Evolutionary conservation across 2,797 vertebrate species (phyloP).

Genomic region (Emydoidea blandingii): DNA sequence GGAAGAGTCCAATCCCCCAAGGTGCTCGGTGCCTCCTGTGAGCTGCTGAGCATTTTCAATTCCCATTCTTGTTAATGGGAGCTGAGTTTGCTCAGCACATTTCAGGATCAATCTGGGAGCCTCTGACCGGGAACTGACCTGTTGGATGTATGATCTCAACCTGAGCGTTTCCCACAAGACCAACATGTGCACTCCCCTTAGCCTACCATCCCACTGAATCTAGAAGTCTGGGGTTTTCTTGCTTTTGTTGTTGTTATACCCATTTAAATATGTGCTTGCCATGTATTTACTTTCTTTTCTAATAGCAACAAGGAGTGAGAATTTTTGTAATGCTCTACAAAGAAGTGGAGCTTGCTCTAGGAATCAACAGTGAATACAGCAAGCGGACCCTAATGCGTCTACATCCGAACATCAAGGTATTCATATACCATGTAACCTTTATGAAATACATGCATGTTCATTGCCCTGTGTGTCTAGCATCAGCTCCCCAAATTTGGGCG

Average conservation of each 20-base stretch:
- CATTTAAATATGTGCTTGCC: not conserved
- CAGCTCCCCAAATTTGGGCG: accelerated
- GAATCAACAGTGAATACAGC: slow-evolving; percentile 97
- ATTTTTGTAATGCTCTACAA: slow-evolving; percentile 97
- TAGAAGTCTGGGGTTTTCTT: not conserved
- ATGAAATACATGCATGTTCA: not conserved
- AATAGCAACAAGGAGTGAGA: slow-evolving; percentile 93
- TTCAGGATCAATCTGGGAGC: not conserved
- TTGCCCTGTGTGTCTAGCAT: not conserved
- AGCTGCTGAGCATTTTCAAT: no score
- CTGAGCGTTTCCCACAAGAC: not conserved
- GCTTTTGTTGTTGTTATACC: accelerated
- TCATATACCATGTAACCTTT: accelerated
- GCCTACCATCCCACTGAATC: not conserved
- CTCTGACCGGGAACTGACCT: not conserved
- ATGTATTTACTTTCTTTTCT: slow-evolving; percentile 14
- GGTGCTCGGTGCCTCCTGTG: not conserved
- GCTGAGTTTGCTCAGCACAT: not conserved
- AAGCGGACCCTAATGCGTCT: slow-evolving; percentile 89
- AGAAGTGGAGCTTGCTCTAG: slow-evolving; percentile 95
- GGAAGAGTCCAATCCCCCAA: not conserved
- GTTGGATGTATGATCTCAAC: not conserved
- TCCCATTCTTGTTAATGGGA: not conserved
- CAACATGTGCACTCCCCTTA: not conserved
- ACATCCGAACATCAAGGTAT: slow-evolving; percentile 96